These are phyloP conservation scores for Ondatra zibethicus DNA, from an alignment of 2,113 vertebrate species.

Conservation along the genomic window DNA sequence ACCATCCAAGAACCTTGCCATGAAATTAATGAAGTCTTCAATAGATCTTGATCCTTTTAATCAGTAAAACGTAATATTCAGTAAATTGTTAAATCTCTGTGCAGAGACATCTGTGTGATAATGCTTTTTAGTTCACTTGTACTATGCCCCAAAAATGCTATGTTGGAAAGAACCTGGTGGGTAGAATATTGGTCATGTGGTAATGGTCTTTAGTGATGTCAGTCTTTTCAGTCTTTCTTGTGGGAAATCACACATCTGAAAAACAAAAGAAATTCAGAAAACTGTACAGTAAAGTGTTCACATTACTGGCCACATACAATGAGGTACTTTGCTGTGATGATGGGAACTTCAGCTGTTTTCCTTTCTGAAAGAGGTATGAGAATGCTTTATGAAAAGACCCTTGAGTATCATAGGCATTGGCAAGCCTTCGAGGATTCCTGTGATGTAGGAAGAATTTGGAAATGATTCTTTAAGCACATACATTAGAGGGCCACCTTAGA, in stretches of 20 bases:
- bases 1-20: neutral
- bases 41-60: neutral
- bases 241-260: neutral
- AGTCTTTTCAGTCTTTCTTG: neutral
- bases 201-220: neutral
- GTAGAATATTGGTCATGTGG: neutral
- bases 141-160: neutral
- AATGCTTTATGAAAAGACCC: neutral
- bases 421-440: neutral
- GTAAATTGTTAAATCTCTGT: neutral
- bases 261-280: neutral
- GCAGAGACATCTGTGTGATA: neutral
- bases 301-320: neutral
- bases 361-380: neutral
- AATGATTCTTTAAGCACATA: neutral
- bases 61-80: neutral
- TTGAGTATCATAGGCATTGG: neutral
- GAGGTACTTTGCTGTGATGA: neutral
- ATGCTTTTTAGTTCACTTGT: neutral
- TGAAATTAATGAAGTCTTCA: neutral
- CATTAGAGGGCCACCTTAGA: neutral
- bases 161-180: neutral
- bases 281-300: neutral
- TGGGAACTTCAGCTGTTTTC: neutral
- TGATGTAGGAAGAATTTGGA: neutral